Conservation (phyloP, 2,113 vertebrate genomes). For the Anoplopoma fimbria region DNA sequence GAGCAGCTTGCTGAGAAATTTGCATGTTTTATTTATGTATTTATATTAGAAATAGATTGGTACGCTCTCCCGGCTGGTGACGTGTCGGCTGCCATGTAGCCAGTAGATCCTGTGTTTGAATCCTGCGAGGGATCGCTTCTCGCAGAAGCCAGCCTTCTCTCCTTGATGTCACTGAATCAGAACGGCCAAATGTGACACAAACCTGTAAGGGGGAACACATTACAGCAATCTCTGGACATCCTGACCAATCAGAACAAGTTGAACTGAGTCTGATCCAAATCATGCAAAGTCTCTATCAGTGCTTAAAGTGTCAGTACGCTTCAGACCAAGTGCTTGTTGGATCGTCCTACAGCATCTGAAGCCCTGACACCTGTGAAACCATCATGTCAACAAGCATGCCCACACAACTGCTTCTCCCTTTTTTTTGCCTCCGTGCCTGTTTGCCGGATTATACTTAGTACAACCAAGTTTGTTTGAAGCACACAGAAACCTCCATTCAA, state of each 20-base stretch:
- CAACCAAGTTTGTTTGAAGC: not conserved
- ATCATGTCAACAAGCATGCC: not conserved
- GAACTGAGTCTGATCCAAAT: not conserved
- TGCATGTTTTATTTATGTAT: slow-evolving; percentile 64
- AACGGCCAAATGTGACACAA: not conserved
- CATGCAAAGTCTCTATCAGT: not conserved
- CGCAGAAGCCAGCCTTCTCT: not conserved
- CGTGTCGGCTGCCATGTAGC: slow-evolving; percentile 8
- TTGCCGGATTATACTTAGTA: not conserved
- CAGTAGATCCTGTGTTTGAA: not conserved
- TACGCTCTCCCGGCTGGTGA: not conserved
- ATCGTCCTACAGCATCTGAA: not conserved
- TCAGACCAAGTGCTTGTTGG: not conserved
- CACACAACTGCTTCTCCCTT: no score
- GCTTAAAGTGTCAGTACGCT: not conserved
- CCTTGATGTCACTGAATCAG: not conserved
- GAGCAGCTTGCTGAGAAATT: slow-evolving; percentile 47
- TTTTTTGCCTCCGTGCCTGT: not conserved
- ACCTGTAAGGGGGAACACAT: not conserved
- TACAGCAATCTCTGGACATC: not conserved
- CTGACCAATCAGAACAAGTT: not conserved
- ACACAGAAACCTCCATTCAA: not conserved
- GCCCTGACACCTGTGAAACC: not conserved
- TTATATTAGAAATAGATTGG: slow-evolving; percentile 60
- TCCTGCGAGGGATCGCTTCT: not conserved